Evolutionary conservation across 2,888 invertebrate genomes (phyloP).

Genomic region (Emesis castigata): DNA sequence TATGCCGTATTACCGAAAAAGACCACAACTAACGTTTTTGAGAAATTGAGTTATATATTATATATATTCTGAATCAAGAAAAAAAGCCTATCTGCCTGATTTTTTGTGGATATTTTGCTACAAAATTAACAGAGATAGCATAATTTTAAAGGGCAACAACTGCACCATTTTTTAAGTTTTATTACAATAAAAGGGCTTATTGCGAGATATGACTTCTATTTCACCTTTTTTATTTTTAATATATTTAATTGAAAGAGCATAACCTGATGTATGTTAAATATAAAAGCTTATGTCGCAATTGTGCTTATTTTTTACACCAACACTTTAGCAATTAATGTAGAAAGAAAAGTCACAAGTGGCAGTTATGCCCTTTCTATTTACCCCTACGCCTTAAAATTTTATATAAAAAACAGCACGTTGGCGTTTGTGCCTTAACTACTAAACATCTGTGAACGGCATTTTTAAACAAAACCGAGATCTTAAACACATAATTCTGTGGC

Average conservation of each 20-base stretch:
- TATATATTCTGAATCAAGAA: not conserved
- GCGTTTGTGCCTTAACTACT: slow-evolving; percentile 2
- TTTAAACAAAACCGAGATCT: too few relatives aligned
- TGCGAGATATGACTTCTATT: slow-evolving; percentile 13
- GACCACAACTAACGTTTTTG: not conserved
- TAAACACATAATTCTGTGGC: too few relatives aligned
- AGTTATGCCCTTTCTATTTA: slow-evolving; percentile 20
- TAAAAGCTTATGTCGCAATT: slow-evolving; percentile 19
- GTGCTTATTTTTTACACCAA: slow-evolving; percentile 12
- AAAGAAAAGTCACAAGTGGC: slow-evolving; percentile 22
- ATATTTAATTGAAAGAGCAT: not conserved
- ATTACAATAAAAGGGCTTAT: not conserved
- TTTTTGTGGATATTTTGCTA: slow-evolving; percentile 17
- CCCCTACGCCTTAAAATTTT: not conserved
- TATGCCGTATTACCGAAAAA: too few relatives aligned
- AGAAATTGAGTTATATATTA: not conserved
- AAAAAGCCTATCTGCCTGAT: slow-evolving; percentile 15
- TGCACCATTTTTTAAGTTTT: slow-evolving; percentile 14
- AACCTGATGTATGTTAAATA: not conserved
- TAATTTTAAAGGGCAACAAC: slow-evolving; percentile 22
- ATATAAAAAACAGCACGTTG: not conserved
- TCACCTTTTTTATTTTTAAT: not conserved
- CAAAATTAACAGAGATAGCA: slow-evolving; percentile 18
- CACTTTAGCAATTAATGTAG: slow-evolving; percentile 19
- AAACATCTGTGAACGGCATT: not conserved